Conservation (phyloP, 2,888 invertebrate species). For the Macrostomum cliftonense region DNA sequence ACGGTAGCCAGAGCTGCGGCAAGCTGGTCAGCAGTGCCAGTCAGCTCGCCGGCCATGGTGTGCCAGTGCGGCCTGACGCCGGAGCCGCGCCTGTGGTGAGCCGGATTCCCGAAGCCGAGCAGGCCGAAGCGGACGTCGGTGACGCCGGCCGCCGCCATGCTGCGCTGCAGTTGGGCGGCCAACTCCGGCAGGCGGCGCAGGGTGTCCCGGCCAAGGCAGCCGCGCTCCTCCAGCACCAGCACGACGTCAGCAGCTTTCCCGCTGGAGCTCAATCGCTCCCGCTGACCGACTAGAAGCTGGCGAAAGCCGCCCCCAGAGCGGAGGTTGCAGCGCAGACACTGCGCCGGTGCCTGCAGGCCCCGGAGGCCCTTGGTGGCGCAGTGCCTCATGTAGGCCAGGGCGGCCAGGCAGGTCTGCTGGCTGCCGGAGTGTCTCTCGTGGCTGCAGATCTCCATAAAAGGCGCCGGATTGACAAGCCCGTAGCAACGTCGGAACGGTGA, state of each 20-base stretch:
- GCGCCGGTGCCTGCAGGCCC: conserved; percentile 47
- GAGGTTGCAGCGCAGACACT: conserved; percentile 43
- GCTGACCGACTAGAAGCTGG: conserved; percentile 46
- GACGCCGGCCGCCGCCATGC: conserved; percentile 21
- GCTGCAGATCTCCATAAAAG: conserved; percentile 55
- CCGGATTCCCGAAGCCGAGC: conserved; percentile 55
- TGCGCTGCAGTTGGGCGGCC: conserved; percentile 22
- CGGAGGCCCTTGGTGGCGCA: conserved; percentile 45
- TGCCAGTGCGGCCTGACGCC: conserved; percentile 46
- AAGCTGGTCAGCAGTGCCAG: not conserved
- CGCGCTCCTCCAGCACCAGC: conserved; percentile 59
- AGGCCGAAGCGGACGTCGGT: conserved; percentile 49
- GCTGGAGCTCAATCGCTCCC: conserved; percentile 42
- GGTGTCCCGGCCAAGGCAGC: conserved; percentile 53
- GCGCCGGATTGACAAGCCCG: conserved; percentile 40
- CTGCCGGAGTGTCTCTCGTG: conserved; percentile 20
- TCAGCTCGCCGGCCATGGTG: conserved; percentile 38
- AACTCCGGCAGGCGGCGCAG: conserved; percentile 24
- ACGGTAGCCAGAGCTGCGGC: not conserved
- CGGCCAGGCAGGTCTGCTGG: conserved; percentile 47
- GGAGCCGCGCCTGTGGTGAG: conserved; percentile 36
- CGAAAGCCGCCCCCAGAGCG: conserved; percentile 15
- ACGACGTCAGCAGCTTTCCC: conserved; percentile 54
- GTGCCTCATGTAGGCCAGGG: conserved; percentile 52
- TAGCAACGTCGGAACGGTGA: conserved; percentile 46